phyloP scores from a whole-genome alignment of 2,888 invertebrate species.

The Chloromyia formosa region DNA sequence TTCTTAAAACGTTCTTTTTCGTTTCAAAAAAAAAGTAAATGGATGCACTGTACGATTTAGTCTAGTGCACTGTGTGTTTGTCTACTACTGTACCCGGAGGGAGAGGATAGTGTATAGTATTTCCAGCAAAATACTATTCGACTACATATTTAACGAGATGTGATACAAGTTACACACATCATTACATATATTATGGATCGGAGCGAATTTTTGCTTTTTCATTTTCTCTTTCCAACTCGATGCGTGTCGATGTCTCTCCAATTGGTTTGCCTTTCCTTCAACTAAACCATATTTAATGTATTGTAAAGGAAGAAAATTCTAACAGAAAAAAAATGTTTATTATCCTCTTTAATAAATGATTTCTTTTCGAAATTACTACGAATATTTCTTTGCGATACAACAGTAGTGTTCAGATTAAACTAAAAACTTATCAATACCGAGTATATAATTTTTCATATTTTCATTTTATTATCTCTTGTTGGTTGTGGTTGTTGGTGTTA shows the following conservation, averaged over 20 bases:
- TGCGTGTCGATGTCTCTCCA: too few species aligned
- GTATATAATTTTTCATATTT: constrained; percentile 31
- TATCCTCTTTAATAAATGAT: background rate
- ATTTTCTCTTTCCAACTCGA: too few species aligned
- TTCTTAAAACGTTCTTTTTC: background rate
- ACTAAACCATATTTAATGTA: constrained; percentile 26
- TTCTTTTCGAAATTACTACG: constrained; percentile 32
- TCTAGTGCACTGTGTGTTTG: too few species aligned
- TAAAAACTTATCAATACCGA: constrained; percentile 38
- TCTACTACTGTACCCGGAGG: too few species aligned
- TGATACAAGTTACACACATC: too few species aligned
- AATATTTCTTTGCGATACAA: constrained; percentile 22
- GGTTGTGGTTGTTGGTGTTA: constrained; percentile 29
- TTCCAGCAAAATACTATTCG: too few species aligned
- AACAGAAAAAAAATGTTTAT: constrained; percentile 14
- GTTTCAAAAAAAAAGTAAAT: too few species aligned
- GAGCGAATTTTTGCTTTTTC: too few species aligned
- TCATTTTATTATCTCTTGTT: background rate
- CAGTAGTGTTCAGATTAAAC: constrained; percentile 26
- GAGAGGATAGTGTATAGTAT: too few species aligned
- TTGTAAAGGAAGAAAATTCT: constrained; percentile 32
- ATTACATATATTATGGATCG: too few species aligned
- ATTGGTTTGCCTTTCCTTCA: too few species aligned
- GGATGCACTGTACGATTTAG: background rate
- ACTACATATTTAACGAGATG: too few species aligned